phyloP scores from a whole-genome alignment of 2,797 vertebrate genomes.

The Cichlasoma orientale region DNA sequence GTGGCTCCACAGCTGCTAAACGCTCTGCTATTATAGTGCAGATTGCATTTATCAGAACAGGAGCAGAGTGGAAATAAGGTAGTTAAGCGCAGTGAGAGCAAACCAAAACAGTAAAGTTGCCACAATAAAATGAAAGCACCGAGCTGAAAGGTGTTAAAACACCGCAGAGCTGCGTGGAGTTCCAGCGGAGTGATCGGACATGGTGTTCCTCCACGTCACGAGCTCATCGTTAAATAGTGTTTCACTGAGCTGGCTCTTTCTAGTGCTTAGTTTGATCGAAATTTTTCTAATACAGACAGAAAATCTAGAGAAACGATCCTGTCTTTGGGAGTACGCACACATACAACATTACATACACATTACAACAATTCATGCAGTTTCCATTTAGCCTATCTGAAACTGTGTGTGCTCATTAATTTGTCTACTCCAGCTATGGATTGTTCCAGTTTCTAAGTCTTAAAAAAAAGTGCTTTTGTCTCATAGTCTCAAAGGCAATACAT shows the following conservation, averaged over 20 bases:
- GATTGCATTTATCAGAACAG: slow-evolving; percentile 10
- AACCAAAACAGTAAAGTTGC: slow-evolving; percentile 7
- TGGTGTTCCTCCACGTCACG: not conserved
- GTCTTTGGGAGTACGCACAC: slow-evolving; percentile 24
- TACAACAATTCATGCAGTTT: not conserved
- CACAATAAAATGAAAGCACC: slow-evolving; percentile 2
- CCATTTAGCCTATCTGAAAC: slow-evolving; percentile 27
- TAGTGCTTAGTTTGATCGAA: not conserved
- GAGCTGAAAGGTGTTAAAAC: not conserved
- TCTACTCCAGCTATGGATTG: slow-evolving; percentile 30
- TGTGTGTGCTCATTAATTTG: slow-evolving; percentile 48
- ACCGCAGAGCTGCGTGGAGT: not conserved
- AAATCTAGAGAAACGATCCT: not conserved
- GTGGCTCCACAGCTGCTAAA: not conserved
- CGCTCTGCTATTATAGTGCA: not conserved
- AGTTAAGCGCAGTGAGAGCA: not conserved
- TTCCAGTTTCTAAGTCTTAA: slow-evolving; percentile 21
- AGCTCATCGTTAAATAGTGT: not conserved
- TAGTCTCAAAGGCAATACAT: slow-evolving; percentile 28
- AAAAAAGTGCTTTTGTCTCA: slow-evolving; percentile 39
- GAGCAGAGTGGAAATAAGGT: not conserved
- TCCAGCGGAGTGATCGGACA: not conserved
- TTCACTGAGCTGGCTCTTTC: slow-evolving; percentile 1
- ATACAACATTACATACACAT: not conserved
- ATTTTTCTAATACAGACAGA: slow-evolving; percentile 2